Conservation (phyloP, 2,797 vertebrate genomes). For the Sebastes wilsoni region DNA sequence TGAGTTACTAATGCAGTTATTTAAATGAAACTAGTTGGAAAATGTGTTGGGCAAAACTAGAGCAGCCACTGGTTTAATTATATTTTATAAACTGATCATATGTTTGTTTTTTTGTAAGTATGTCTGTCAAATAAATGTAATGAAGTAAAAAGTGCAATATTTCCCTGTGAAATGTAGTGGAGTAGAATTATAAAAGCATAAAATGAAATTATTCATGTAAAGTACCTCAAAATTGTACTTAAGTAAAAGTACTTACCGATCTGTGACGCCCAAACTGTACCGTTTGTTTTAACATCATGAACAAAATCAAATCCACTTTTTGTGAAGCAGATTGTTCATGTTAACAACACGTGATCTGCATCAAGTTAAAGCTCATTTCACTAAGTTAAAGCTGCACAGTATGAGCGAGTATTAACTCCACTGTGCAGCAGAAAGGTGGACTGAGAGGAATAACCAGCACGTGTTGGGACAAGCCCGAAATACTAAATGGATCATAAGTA, state of each 20-base stretch:
- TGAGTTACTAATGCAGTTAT: too few species aligned
- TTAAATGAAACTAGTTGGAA: too few species aligned
- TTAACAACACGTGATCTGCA: not conserved
- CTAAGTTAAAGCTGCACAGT: not conserved
- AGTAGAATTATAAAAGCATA: too few species aligned
- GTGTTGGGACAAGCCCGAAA: constrained; percentile 43
- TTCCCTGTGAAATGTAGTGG: too few species aligned
- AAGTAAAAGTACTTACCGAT: not conserved
- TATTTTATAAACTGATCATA: too few species aligned
- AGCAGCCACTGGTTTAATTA: too few species aligned
- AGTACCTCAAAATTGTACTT: too few species aligned
- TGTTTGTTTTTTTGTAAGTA: too few species aligned
- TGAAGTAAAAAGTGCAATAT: too few species aligned
- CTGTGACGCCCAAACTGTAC: not conserved
- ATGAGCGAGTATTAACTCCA: not conserved
- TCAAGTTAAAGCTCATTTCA: not conserved
- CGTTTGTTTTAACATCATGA: not conserved
- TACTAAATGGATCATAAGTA: constrained; percentile 78
- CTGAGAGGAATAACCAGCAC: constrained; percentile 58
- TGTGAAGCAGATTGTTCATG: not conserved
- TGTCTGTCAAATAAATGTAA: too few species aligned
- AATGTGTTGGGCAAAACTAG: too few species aligned
- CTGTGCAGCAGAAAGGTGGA: constrained; percentile 20
- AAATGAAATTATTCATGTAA: too few species aligned
- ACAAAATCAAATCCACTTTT: not conserved